These are phyloP conservation scores for Axis porcinus DNA, from an alignment of 2,113 vertebrate genomes.

Conservation along the genomic window DNA sequence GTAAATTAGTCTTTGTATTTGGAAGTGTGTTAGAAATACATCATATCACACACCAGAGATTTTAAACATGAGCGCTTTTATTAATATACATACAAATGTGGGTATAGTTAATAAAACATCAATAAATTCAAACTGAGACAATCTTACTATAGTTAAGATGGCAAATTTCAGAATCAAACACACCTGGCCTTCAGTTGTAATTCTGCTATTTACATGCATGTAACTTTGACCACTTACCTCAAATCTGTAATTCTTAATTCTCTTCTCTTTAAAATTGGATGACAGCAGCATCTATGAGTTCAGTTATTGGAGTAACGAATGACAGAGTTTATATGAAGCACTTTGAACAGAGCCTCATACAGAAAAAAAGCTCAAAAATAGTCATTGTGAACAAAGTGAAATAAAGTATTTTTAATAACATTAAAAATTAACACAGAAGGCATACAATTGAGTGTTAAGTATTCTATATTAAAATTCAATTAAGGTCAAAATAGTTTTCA, in stretches of 20 bases:
- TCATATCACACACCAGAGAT: background rate
- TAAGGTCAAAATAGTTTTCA: slow-evolving; percentile 6
- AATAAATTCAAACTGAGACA: background rate
- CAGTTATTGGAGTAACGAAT: background rate
- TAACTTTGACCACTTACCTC: background rate
- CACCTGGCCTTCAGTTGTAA: background rate
- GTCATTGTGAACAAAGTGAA: background rate
- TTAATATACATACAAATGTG: background rate
- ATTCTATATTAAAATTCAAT: background rate
- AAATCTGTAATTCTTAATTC: background rate
- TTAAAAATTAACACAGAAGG: background rate
- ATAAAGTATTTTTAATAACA: background rate
- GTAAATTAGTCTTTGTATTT: background rate
- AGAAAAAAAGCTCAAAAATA: background rate
- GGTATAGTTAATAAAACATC: background rate
- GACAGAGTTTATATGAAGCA: background rate
- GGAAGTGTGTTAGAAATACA: background rate
- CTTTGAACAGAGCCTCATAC: background rate
- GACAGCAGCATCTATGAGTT: background rate
- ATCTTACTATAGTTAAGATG: background rate
- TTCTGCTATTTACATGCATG: background rate
- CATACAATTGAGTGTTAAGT: background rate
- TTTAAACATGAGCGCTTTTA: background rate
- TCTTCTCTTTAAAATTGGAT: background rate
- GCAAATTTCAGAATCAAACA: background rate